A percentile compares a stretch with the other conserved stretches of the same genome.
Evolutionary conservation across 1,140 invertebrate genomes (phyloP).

Genomic region (Aleiodes sp.): DNA sequence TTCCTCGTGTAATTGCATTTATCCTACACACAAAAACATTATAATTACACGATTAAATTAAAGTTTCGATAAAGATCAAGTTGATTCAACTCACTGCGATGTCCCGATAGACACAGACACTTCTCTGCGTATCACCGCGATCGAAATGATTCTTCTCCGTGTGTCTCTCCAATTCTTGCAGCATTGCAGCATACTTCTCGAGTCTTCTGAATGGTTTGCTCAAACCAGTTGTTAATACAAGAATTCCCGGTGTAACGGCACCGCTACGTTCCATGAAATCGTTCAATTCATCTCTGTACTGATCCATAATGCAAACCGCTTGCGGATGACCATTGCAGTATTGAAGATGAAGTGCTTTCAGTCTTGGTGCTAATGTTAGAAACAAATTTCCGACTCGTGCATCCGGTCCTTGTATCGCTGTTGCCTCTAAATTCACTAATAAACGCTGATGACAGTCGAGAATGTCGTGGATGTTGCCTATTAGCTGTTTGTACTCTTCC

Average conservation of each 20-base stretch:
- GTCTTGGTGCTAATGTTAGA: constrained; percentile 82
- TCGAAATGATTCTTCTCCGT: constrained; percentile 95
- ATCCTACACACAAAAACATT: constrained; percentile 69
- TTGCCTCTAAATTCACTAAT: constrained; percentile 80
- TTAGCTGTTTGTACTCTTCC: constrained; percentile 86
- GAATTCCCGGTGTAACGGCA: constrained; percentile 82
- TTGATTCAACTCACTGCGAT: constrained; percentile 78
- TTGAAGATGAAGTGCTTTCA: constrained; percentile 85
- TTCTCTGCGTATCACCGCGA: constrained; percentile 94
- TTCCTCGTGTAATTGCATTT: constrained; percentile 84
- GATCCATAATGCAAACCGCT: constrained; percentile 91
- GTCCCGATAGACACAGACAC: constrained; percentile 93
- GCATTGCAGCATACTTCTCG: constrained; percentile 92
- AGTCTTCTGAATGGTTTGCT: constrained; percentile 94
- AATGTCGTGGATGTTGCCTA: constrained; percentile 89
- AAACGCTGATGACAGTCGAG: constrained; percentile 84
- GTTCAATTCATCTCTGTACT: constrained; percentile 87
- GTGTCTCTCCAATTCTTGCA: constrained; percentile 95
- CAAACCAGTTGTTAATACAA: constrained; percentile 90
- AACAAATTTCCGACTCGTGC: constrained; percentile 93
- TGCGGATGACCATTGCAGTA: constrained; percentile 94
- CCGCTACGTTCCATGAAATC: constrained; percentile 88
- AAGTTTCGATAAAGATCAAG: constrained; percentile 4
- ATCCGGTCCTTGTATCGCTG: constrained; percentile 74
- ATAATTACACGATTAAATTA: constrained; percentile 33